A percentile compares a stretch with the other conserved stretches of the same genome.
phyloP scores from a whole-genome alignment of 2,888 invertebrate genomes.

The Campaea margaritaria region DNA sequence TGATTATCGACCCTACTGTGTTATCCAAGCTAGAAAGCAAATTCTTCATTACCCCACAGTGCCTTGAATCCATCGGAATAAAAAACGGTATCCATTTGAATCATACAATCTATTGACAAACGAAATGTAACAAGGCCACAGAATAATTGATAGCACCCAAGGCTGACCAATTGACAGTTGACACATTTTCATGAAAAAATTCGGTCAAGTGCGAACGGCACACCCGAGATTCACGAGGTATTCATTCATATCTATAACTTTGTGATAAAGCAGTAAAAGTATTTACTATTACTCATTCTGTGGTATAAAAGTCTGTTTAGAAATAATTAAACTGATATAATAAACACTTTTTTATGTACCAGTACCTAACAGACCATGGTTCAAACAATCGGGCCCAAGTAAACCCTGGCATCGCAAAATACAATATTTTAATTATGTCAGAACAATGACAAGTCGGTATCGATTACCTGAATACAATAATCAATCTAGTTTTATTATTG shows the following conservation, averaged over 20 bases:
- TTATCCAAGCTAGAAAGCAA: constrained; percentile 13
- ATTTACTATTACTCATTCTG: too few species aligned
- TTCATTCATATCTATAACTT: background rate
- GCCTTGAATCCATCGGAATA: constrained; percentile 19
- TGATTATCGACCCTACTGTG: background rate
- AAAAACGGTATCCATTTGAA: constrained; percentile 11
- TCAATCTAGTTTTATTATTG: too few species aligned
- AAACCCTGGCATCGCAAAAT: too few species aligned
- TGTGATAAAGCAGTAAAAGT: too few species aligned
- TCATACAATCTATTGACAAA: constrained; percentile 20
- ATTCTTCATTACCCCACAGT: constrained; percentile 15
- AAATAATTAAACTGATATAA: too few species aligned
- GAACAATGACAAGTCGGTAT: too few species aligned
- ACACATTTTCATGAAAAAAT: constrained; percentile 24
- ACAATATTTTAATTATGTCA: too few species aligned
- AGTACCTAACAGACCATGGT: too few species aligned
- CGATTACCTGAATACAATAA: too few species aligned
- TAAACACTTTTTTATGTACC: too few species aligned
- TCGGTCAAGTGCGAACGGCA: constrained; percentile 30
- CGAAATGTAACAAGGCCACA: constrained; percentile 18
- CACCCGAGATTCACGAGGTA: background rate
- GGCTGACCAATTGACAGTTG: constrained; percentile 6
- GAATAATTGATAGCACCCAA: background rate
- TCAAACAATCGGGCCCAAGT: too few species aligned
- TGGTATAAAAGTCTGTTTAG: too few species aligned